Percentiles rank a stretch among this genome's conserved stretches.
Evolutionary conservation across 1,140 invertebrate species (phyloP).

Genomic region (Venturia canescens): DNA sequence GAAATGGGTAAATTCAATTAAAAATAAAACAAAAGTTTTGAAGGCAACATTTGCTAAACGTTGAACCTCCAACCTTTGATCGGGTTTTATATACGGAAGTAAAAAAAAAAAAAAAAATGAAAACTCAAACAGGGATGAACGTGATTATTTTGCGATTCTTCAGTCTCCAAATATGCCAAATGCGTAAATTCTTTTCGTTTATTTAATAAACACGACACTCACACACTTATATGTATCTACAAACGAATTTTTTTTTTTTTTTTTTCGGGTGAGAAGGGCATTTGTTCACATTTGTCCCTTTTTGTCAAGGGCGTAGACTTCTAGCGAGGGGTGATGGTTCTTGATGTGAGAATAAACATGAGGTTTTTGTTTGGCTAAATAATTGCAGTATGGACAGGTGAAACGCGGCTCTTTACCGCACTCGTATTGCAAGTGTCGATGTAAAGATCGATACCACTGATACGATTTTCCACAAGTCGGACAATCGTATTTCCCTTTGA

Average conservation of each 20-base stretch:
- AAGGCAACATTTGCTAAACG: no score
- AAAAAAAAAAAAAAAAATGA: no score
- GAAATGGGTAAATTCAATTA: no score
- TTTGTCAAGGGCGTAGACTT: constrained; percentile 8
- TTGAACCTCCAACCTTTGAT: no score
- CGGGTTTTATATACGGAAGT: not conserved
- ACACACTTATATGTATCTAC: no score
- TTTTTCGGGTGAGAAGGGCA: not conserved
- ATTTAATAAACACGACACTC: not conserved
- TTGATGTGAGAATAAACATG: constrained; percentile 16
- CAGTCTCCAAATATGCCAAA: no score
- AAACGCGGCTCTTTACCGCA: constrained; percentile 80
- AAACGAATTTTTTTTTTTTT: not conserved
- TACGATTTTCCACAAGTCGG: constrained; percentile 78
- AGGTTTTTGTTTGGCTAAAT: constrained; percentile 72
- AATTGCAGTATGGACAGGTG: constrained; percentile 79
- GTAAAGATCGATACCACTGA: constrained; percentile 78
- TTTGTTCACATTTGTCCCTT: constrained; percentile 7
- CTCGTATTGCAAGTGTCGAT: constrained; percentile 79
- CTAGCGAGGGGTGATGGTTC: constrained; percentile 8
- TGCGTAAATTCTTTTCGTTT: not conserved
- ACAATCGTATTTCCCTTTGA: constrained; percentile 13
- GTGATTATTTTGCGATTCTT: no score
- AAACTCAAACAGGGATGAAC: no score
- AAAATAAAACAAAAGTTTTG: no score